phyloP scores from a whole-genome alignment of 2,113 vertebrate species.

The Gasterosteus aculeatus region DNA sequence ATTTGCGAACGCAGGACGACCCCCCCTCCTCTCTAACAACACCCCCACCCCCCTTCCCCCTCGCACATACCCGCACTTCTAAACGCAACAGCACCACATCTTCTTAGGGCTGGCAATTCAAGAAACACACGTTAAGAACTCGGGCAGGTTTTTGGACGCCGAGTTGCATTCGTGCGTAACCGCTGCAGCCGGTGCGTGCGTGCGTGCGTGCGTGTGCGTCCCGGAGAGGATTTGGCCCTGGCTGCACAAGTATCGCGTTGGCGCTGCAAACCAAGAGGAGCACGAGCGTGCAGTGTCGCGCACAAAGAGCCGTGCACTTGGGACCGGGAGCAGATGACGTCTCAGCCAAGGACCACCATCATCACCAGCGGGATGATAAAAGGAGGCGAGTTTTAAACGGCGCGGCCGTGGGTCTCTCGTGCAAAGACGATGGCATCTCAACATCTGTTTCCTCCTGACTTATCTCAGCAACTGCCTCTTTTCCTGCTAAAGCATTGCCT shows the following conservation, averaged over 20 bases:
- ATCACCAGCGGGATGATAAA: no score
- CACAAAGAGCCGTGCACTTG: neutral
- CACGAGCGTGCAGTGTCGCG: neutral
- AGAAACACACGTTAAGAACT: slow-evolving; percentile 20
- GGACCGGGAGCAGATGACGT: slow-evolving; percentile 34
- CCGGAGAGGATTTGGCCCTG: slow-evolving; percentile 56
- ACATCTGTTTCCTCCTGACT: slow-evolving; percentile 40
- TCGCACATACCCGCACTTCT: neutral
- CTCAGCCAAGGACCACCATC: slow-evolving; percentile 44
- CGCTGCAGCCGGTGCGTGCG: slow-evolving; percentile 58
- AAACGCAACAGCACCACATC: neutral
- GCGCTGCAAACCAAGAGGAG: slow-evolving; percentile 18
- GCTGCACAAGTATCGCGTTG: slow-evolving; percentile 42
- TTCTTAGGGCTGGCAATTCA: neutral
- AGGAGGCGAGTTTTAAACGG: no score
- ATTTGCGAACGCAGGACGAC: slow-evolving; percentile 52
- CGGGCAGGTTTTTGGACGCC: slow-evolving; percentile 18
- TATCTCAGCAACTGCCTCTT: slow-evolving; percentile 29
- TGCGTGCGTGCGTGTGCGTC: slow-evolving; percentile 52
- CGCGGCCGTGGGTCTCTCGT: neutral
- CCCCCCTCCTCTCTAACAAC: neutral
- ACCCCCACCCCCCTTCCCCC: neutral
- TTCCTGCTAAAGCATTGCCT: neutral
- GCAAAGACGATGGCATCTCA: neutral
- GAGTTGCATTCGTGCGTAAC: slow-evolving; percentile 73